Percentiles rank a stretch among this genome's conserved stretches.
Evolutionary conservation across 2,888 invertebrate species (phyloP).

Genomic region (Eupeodes luniger): DNA sequence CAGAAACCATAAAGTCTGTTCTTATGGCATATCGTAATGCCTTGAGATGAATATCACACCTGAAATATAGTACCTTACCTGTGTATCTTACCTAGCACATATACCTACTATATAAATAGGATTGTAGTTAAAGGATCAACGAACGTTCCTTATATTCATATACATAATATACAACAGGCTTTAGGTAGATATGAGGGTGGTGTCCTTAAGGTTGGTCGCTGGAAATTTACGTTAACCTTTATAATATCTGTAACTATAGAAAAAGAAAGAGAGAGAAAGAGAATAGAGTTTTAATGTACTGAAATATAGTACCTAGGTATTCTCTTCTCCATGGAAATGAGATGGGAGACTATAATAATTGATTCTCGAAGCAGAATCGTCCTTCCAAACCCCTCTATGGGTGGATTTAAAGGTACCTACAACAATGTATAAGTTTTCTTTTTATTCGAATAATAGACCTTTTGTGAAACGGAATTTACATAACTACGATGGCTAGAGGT

Average conservation of each 20-base stretch:
- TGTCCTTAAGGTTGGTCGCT: conserved; percentile 30
- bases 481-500: conserved; percentile 7
- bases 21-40: conserved; percentile 44
- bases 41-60: conserved; percentile 71
- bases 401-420: background rate
- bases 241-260: conserved; percentile 8
- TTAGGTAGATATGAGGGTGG: background rate
- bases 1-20: conserved; percentile 59
- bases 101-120: background rate
- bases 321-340: conserved; percentile 2
- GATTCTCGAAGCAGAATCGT: conserved; percentile 17
- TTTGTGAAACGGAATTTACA: conserved; percentile 23
- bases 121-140: conserved; percentile 18
- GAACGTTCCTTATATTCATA: conserved; percentile 5
- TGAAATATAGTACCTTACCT: conserved; percentile 21
- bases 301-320: background rate
- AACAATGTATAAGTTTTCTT: conserved; percentile 33
- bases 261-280: background rate
- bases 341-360: conserved; percentile 20
- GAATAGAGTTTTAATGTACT: background rate
- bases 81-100: too few species aligned
- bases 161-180: background rate
- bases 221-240: conserved; percentile 15
- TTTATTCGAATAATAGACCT: conserved; percentile 32
- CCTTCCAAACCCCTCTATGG: background rate